Base-by-base conservation (phyloP, 2,888 invertebrate species). In the Orthosia gothica region DNA sequence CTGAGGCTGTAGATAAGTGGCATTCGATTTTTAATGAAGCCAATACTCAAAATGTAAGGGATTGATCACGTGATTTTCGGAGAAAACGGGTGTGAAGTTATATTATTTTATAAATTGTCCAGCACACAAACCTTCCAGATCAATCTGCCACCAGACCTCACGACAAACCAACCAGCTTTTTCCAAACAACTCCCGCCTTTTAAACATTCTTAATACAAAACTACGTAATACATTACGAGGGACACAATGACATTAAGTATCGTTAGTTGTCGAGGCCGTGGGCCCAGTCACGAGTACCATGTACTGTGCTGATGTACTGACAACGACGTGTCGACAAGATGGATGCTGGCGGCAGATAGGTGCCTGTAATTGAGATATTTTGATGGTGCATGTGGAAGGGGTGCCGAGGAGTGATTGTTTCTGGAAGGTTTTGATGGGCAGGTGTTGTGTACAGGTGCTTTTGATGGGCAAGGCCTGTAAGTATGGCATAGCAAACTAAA, bases 351-450 rank as follows among this genome's bases (percentile, higher is more conserved):
- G 52, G 57, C 62, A 75, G 72, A 72, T 81, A 76, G 58, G 57
- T 26, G 68, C 45, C 61, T 54, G 69, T 81, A 82, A 81, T 81
- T 82, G 82, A 81, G 81, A 78, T 78, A 74, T 78, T 75, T 81
- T 78, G 82, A 69, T 62, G 82, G 18, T 66, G 54, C 58, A 61
- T 79, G 52, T 65, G 5, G 13, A 65, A 55, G 58, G 23, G 52
- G 61, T 57, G 65, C 61, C 47, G 40, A 23, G 64, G 26, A 72
- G 26, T 40, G 3, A n/a, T 11, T 64, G 45, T 57, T 61, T 57
- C 13, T 26, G 20, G 7, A 20, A 20, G 32, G 13, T 9, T 2
- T 0, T 49, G 47, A 40, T n/a, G 49, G 23, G 15, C 40, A 40
- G 7, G 7, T 32, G 20, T 23, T 2, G 15, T 18, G 15, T 18